A percentile compares a stretch with the other conserved stretches of the same genome.
These are phyloP conservation scores for Dascillus cervinus DNA, from an alignment of 2,888 invertebrate genomes.

Conservation along the genomic window DNA sequence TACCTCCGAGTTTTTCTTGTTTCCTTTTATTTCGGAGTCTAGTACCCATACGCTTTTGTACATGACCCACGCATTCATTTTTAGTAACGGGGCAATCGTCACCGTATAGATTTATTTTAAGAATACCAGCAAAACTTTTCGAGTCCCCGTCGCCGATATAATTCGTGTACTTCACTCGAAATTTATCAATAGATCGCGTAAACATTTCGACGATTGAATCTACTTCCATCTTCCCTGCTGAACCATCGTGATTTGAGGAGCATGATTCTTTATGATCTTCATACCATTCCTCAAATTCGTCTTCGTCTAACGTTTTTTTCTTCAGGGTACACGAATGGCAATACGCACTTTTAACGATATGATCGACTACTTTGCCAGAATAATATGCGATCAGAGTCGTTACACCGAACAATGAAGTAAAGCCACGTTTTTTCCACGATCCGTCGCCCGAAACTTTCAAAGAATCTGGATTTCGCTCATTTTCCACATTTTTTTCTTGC, in stretches of 20 bases:
- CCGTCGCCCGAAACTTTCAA: slow-evolving; percentile 25
- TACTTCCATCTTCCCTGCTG: not conserved
- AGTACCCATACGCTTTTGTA: not conserved
- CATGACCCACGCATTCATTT: slow-evolving; percentile 1
- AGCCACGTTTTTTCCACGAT: slow-evolving; percentile 22
- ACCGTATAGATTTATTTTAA: not conserved
- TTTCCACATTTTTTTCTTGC: slow-evolving; percentile 15
- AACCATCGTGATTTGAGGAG: not conserved
- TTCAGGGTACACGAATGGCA: slow-evolving; percentile 2
- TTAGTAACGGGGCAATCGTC: not conserved
- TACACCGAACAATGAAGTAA: slow-evolving; percentile 20
- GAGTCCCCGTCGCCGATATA: no score
- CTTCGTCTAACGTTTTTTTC: slow-evolving; percentile 3
- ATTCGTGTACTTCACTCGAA: no score
- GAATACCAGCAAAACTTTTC: no score
- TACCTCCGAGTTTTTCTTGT: not conserved
- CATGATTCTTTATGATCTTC: not conserved
- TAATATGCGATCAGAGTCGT: slow-evolving; percentile 15
- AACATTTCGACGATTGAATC: no score
- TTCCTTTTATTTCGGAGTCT: not conserved
- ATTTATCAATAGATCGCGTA: no score
- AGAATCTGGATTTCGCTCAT: slow-evolving; percentile 13
- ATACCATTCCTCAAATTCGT: slow-evolving; percentile 1
- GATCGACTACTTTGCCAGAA: slow-evolving; percentile 16
- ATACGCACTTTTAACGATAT: slow-evolving; percentile 12